Evolutionary conservation across 2,888 invertebrate species (phyloP), one percentile per base, ranked within the genome.

Genomic region (Acanthosoma haemorrhoidale): DNA sequence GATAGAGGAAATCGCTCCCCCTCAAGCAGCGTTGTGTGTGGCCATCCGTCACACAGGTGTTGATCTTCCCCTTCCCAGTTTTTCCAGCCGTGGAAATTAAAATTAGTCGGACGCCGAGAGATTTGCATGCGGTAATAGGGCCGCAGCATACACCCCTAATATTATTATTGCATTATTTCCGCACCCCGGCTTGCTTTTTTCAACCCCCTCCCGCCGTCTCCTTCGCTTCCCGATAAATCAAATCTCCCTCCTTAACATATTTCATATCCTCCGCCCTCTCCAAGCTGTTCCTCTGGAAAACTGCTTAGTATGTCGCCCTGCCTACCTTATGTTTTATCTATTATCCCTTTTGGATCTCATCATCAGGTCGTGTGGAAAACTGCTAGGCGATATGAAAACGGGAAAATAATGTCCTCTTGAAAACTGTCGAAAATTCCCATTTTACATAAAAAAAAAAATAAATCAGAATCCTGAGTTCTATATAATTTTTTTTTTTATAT

Each of bases 121-220:
- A 51, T 51, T 51, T 51, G 51, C 51, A 51, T 51, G 51, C 21
- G 51, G 51, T 51, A 51, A 51, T 51, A 51, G 51, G 25, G 51
- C 21, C 29, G n/a, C 25, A 25, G 51, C 21, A 16, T n/a, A 25
- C 13, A 25, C n/a, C 13, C 25, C 51, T 51, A 25, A 25, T 51
- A 51, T 51, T 51, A 51, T 51, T 51, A 51, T 51, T 51, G 51
- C 51, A 51, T 51, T 51, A 51, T 51, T 51, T 51, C 51, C 51
- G 51, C 51, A 51, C 51, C 51, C 51, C 25, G 51, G n/a, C 21
- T 51, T 51, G 21, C 29, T 51, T 51, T 5, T 25, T 25, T 6
- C 6, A 13, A 18, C 4, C 43, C 5, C 16, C 9, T 11, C 41
- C 4, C 15, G 15, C 39, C n/a, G 15, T 21, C 13, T 21, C 51